These are phyloP conservation scores for Amphiura filiformis DNA, from an alignment of 35 echinoderm and acorn worm genomes.

Conservation along the genomic window DNA sequence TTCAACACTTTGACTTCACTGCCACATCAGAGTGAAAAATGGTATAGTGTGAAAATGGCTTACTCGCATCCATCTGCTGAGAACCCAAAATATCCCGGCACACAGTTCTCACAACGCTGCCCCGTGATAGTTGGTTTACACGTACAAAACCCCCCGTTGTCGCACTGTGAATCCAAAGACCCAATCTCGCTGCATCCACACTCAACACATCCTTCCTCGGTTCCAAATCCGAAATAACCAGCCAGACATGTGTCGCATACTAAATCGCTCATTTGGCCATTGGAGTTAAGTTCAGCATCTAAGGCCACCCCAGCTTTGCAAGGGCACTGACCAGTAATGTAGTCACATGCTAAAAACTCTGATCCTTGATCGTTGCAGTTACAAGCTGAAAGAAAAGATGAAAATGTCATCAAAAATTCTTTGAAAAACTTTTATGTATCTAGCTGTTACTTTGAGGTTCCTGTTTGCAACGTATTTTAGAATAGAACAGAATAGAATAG, in stretches of 20 bases:
- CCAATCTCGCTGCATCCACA: slow-evolving; percentile 69
- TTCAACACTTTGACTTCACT: too few relatives aligned
- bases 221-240: slow-evolving; percentile 44
- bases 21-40: too few relatives aligned
- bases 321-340: slow-evolving; percentile 77
- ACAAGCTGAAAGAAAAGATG: slow-evolving; percentile 53
- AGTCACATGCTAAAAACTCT: slow-evolving; percentile 71
- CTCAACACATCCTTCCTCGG: slow-evolving; percentile 40
- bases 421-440: too few relatives aligned
- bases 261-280: slow-evolving; percentile 21
- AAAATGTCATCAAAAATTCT: too few relatives aligned
- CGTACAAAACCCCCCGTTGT: slow-evolving; percentile 48
- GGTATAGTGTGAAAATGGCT: too few relatives aligned
- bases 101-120: slow-evolving; percentile 66
- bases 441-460: too few relatives aligned
- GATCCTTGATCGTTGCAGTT: slow-evolving; percentile 63
- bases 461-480: too few relatives aligned
- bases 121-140: slow-evolving; percentile 74
- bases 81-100: slow-evolving; percentile 68
- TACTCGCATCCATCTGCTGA: slow-evolving; percentile 78
- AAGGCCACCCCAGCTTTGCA: slow-evolving; percentile 80
- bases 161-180: slow-evolving; percentile 55
- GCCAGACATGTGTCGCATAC: slow-evolving; percentile 64
- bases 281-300: slow-evolving; percentile 21
- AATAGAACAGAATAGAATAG: not conserved